phyloP scores from a whole-genome alignment of 2,888 invertebrate species.

The Hofmannophila pseudospretella region DNA sequence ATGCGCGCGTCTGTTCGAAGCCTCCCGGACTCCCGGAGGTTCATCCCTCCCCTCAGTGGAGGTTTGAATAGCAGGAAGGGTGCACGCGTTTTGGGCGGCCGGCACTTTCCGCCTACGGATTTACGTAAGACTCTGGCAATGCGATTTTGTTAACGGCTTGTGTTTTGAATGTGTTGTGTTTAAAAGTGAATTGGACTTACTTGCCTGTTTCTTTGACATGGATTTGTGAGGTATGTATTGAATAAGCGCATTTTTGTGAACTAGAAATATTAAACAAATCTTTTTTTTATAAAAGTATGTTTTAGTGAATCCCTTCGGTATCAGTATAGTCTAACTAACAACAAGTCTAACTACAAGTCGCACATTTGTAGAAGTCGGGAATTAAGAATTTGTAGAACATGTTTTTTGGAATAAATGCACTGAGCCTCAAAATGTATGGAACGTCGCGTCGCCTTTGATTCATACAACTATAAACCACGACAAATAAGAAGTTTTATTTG shows the following conservation, averaged over 20 bases:
- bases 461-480: too few species aligned
- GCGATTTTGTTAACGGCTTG: constrained; percentile 23
- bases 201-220: constrained; percentile 25
- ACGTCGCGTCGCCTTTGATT: too few species aligned
- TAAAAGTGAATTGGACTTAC: constrained; percentile 43
- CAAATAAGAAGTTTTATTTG: too few species aligned
- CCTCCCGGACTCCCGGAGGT: constrained; percentile 35
- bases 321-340: too few species aligned
- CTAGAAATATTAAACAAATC: too few species aligned
- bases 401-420: too few species aligned
- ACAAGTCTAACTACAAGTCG: too few species aligned
- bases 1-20: constrained; percentile 67
- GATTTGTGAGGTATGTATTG: constrained; percentile 34
- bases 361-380: too few species aligned
- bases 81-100: constrained; percentile 43
- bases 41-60: constrained; percentile 58
- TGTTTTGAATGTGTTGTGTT: constrained; percentile 41
- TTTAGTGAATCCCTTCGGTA: too few species aligned
- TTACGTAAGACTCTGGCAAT: constrained; percentile 25
- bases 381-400: too few species aligned
- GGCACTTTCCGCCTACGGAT: constrained; percentile 37
- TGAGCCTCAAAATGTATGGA: too few species aligned
- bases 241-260: neutral
- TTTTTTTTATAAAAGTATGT: too few species aligned
- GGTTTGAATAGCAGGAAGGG: constrained; percentile 34